Percentiles rank a stretch among this genome's conserved stretches.
phyloP scores from a whole-genome alignment of 1,140 invertebrate species.

The Euura lappo region DNA sequence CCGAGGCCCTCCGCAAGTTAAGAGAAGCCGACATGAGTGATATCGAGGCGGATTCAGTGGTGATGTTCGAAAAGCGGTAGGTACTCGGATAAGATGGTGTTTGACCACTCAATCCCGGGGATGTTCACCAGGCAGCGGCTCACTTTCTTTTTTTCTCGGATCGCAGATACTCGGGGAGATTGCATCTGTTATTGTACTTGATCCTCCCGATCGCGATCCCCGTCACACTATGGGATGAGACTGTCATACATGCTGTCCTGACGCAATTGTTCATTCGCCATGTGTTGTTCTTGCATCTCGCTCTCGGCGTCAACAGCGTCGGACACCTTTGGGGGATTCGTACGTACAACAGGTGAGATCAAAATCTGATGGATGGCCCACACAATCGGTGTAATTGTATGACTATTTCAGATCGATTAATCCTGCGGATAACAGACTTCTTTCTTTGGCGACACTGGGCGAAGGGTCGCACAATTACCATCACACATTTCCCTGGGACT shows the following conservation, averaged over 20 bases:
- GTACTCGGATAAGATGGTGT: not conserved
- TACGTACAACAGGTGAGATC: constrained; percentile 66
- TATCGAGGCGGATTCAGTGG: constrained; percentile 66
- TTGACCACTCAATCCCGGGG: too few species aligned
- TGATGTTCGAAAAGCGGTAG: constrained; percentile 55
- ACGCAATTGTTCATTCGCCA: constrained; percentile 60
- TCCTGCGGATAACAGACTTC: constrained; percentile 30
- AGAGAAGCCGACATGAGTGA: constrained; percentile 67
- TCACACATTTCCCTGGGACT: constrained; percentile 72
- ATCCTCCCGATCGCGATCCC: constrained; percentile 67
- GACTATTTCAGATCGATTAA: too few species aligned
- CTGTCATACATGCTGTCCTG: constrained; percentile 57
- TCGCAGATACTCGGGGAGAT: constrained; percentile 15
- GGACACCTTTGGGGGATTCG: constrained; percentile 70
- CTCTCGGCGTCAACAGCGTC: constrained; percentile 73
- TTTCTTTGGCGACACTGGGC: constrained; percentile 41
- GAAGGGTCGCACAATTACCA: constrained; percentile 83
- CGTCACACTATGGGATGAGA: constrained; percentile 66
- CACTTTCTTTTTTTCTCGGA: too few species aligned
- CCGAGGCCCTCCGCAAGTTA: constrained; percentile 66
- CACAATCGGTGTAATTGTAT: too few species aligned
- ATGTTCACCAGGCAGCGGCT: too few species aligned
- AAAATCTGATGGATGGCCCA: too few species aligned
- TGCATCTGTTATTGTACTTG: constrained; percentile 63
- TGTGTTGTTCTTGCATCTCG: constrained; percentile 65